A percentile compares a stretch with the other conserved stretches of the same genome.
Evolutionary conservation across 1,140 invertebrate genomes (phyloP).

Genomic region (Drosophila pruinosa): DNA sequence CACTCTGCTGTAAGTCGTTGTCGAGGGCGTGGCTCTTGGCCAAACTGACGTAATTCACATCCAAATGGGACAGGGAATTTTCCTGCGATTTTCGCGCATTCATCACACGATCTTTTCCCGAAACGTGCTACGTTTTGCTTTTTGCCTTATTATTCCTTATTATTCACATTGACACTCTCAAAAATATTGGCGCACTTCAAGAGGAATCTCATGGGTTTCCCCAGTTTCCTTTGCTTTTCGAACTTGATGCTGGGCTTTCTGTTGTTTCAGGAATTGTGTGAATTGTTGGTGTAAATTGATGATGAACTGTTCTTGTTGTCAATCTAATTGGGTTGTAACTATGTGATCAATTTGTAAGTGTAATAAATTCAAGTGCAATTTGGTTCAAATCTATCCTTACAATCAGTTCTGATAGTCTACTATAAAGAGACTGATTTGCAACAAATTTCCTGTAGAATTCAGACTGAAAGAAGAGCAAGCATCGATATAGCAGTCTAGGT

Average conservation of each 20-base stretch:
- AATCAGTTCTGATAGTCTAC: too few relatives aligned
- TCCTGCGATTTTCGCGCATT: constrained; percentile 52
- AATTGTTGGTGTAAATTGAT: background rate
- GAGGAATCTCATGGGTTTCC: background rate
- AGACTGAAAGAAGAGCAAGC: too few relatives aligned
- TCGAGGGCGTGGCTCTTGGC: constrained; percentile 44
- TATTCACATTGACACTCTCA: constrained; percentile 7
- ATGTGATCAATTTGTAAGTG: too few relatives aligned
- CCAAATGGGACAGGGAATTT: constrained; percentile 63
- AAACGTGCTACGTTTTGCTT: constrained; percentile 2
- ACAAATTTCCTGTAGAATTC: too few relatives aligned
- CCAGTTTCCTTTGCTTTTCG: background rate
- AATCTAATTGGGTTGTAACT: background rate
- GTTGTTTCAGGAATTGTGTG: background rate
- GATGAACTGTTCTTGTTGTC: constrained; percentile 21
- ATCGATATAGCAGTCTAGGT: too few relatives aligned
- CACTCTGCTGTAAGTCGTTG: constrained; percentile 31
- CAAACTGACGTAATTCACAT: constrained; percentile 56
- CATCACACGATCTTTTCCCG: constrained; percentile 45
- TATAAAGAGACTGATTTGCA: too few relatives aligned
- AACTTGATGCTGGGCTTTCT: background rate
- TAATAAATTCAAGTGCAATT: too few relatives aligned
- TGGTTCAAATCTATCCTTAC: too few relatives aligned
- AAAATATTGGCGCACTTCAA: background rate
- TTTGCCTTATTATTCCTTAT: constrained; percentile 1